phyloP scores from a whole-genome alignment of 2,888 invertebrate species.

The Plebejus argus region DNA sequence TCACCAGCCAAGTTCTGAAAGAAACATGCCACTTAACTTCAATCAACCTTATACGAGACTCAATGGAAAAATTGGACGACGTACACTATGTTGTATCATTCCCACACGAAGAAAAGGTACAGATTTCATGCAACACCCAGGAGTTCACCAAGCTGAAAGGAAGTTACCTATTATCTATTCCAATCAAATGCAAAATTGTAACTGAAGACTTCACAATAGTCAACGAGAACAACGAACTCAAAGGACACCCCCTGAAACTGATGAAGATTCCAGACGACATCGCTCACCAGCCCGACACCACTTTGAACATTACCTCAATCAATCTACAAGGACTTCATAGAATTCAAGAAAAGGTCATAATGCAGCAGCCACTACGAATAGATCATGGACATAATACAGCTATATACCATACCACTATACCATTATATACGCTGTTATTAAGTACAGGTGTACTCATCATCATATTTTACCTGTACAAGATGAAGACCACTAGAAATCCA shows the following conservation, averaged over 20 bases:
- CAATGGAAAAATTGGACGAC: conserved; percentile 35
- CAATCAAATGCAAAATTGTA: conserved; percentile 31
- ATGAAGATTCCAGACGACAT: conserved; percentile 33
- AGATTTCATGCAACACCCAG: conserved; percentile 29
- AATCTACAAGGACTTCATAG: conserved; percentile 34
- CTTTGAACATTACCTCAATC: conserved; percentile 34
- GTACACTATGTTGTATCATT: conserved; percentile 20
- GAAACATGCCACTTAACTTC: conserved; percentile 28
- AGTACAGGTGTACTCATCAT: conserved; percentile 5
- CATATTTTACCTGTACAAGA: neutral
- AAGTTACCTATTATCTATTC: conserved; percentile 37
- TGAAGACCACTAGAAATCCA: neutral
- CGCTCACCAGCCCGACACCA: conserved; percentile 12
- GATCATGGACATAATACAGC: conserved; percentile 17
- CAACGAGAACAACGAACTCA: conserved; percentile 36
- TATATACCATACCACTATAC: conserved; percentile 35
- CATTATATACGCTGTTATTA: neutral
- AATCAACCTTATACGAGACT: conserved; percentile 4
- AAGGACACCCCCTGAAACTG: conserved; percentile 37
- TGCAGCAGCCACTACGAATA: conserved; percentile 33
- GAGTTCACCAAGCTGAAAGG: conserved; percentile 33
- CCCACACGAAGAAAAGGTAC: conserved; percentile 26
- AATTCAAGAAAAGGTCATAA: conserved; percentile 34
- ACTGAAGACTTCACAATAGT: conserved; percentile 34
- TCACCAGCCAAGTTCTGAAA: conserved; percentile 39